These are phyloP conservation scores for Acronicta psi DNA, from an alignment of 2,888 invertebrate genomes.

Conservation along the genomic window DNA sequence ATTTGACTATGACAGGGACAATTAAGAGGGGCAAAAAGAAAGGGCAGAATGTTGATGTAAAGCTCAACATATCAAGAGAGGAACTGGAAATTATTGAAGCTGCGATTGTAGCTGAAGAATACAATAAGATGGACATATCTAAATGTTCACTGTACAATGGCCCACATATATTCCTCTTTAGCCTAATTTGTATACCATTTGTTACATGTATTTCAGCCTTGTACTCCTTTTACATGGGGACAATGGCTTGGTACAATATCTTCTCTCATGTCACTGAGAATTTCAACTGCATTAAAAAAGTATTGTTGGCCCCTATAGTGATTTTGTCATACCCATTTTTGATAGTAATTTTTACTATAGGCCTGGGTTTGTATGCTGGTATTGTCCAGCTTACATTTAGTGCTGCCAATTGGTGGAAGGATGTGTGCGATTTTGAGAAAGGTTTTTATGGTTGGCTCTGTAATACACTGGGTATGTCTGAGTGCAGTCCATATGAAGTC, in stretches of 20 bases:
- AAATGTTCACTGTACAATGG: conserved; percentile 89
- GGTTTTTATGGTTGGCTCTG: conserved; percentile 94
- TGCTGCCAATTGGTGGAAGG: conserved; percentile 91
- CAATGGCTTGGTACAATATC: conserved; percentile 93
- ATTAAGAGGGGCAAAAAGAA: conserved; percentile 92
- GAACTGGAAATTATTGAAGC: conserved; percentile 92
- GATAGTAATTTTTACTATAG: conserved; percentile 90
- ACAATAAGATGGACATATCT: conserved; percentile 88
- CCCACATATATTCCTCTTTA: conserved; percentile 91
- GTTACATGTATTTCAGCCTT: conserved; percentile 90
- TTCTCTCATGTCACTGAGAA: conserved; percentile 92
- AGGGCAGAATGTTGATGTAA: conserved; percentile 92
- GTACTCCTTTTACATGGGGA: conserved; percentile 93
- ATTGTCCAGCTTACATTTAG: conserved; percentile 92
- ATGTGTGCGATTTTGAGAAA: conserved; percentile 93
- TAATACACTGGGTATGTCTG: conserved; percentile 90
- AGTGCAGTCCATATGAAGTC: conserved; percentile 93
- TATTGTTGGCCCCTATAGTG: conserved; percentile 91
- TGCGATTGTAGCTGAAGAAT: conserved; percentile 88
- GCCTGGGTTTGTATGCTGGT: conserved; percentile 91
- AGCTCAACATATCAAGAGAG: conserved; percentile 92
- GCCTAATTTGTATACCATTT: conserved; percentile 91
- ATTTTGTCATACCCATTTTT: conserved; percentile 92
- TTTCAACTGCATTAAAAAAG: conserved; percentile 89
- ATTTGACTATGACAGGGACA: conserved; percentile 92